A percentile compares a stretch with the other conserved stretches of the same genome.
Conservation (phyloP, 1,140 invertebrate genomes). For the Drosophila sp. region DNA sequence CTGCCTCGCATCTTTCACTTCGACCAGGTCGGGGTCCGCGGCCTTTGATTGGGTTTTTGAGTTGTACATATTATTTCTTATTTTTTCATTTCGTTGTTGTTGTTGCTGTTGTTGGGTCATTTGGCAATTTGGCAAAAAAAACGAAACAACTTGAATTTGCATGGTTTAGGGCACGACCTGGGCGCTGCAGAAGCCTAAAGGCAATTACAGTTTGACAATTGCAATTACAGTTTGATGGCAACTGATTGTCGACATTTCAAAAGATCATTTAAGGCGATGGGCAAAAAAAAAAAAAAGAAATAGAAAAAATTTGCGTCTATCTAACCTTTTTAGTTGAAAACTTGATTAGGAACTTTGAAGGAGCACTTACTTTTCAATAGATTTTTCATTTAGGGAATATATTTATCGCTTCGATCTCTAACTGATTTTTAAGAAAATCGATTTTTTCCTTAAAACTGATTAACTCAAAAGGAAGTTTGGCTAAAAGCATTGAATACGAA, state of each 20-base stretch:
- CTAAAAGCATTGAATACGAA: too few relatives aligned
- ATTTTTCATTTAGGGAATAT: too few relatives aligned
- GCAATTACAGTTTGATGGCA: slow-evolving; percentile 7
- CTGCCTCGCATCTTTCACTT: slow-evolving; percentile 53
- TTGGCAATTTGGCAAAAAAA: slow-evolving; percentile 2
- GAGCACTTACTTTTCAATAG: too few relatives aligned
- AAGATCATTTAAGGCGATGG: neutral
- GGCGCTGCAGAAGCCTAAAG: slow-evolving; percentile 1
- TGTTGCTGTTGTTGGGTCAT: slow-evolving; percentile 35
- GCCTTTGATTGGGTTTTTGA: slow-evolving; percentile 51
- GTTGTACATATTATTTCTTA: neutral
- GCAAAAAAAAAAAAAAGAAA: neutral
- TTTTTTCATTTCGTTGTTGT: slow-evolving; percentile 29
- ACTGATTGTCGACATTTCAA: neutral
- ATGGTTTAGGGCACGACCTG: slow-evolving; percentile 8
- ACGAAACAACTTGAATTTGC: neutral
- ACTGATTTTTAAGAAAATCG: too few relatives aligned
- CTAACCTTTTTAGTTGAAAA: too few relatives aligned
- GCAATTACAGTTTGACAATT: slow-evolving; percentile 12
- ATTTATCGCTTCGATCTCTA: too few relatives aligned
- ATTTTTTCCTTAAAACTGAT: too few relatives aligned
- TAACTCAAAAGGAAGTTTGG: too few relatives aligned
- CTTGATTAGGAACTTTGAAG: too few relatives aligned
- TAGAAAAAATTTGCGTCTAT: too few relatives aligned
- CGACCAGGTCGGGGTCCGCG: slow-evolving; percentile 44